A percentile compares a stretch with the other conserved stretches of the same genome.
These are phyloP conservation scores for Scolopax rusticola DNA, from an alignment of 2,797 vertebrate species.

Conservation along the genomic window DNA sequence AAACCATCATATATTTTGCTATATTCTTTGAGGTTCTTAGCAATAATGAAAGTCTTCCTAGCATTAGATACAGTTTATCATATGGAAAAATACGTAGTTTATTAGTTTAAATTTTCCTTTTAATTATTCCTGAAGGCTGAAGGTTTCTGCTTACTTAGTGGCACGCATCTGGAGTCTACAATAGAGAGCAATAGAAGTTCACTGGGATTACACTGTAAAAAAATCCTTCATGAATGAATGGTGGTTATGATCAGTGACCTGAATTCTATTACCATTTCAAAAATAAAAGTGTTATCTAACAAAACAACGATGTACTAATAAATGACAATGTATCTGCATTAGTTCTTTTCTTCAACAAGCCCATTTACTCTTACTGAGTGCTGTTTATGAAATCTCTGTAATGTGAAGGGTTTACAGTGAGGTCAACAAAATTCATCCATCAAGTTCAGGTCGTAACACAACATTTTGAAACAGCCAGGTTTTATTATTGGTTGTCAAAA, in stretches of 20 bases:
- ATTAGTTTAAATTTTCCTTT: neutral
- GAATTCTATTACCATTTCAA: constrained; percentile 1
- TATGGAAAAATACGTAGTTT: neutral
- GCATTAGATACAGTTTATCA: neutral
- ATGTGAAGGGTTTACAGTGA: constrained; percentile 6
- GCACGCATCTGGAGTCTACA: neutral
- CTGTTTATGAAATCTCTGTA: constrained; percentile 16
- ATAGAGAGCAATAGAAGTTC: neutral
- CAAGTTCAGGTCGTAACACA: constrained; percentile 18
- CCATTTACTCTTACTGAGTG: constrained; percentile 2
- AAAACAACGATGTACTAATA: neutral
- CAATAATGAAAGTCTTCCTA: neutral
- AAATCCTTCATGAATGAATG: neutral
- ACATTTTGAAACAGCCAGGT: neutral
- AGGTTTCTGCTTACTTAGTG: neutral
- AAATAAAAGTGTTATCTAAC: neutral
- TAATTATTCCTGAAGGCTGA: neutral
- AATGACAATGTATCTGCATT: neutral
- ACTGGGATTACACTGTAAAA: neutral
- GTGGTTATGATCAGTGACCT: constrained; percentile 7
- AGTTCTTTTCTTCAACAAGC: neutral
- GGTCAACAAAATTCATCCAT: constrained; percentile 37
- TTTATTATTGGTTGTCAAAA: constrained; percentile 63
- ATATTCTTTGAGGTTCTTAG: neutral
- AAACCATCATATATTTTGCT: neutral